Conservation (phyloP, 2,113 vertebrate species). For the Callipepla californica region DNA sequence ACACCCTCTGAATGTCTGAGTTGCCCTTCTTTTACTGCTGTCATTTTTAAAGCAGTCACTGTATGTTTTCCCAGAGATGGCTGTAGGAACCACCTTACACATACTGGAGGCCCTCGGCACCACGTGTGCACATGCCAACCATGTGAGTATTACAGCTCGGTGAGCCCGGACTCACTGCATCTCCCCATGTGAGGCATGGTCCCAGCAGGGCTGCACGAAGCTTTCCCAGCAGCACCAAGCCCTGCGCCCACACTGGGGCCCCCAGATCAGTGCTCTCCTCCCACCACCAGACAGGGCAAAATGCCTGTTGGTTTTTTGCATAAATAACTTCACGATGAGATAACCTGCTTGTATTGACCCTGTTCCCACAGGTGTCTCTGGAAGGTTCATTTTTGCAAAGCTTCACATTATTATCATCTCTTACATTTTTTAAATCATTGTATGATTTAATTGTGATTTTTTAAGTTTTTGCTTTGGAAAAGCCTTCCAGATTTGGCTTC, state of each 20-base stretch:
- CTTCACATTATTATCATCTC: background rate
- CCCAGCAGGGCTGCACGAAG: background rate
- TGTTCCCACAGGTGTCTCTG: background rate
- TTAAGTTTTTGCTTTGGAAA: background rate
- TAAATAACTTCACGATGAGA: background rate
- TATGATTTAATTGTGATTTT: background rate
- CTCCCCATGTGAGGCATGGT: background rate
- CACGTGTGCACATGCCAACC: background rate
- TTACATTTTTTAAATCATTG: background rate
- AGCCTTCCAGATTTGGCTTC: background rate
- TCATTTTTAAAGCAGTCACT: background rate
- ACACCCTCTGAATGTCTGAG: background rate
- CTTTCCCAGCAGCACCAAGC: background rate
- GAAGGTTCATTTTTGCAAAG: background rate
- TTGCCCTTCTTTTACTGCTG: background rate
- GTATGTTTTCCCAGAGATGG: slow-evolving; percentile 58
- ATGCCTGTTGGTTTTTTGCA: background rate
- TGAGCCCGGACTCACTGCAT: background rate
- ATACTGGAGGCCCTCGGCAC: background rate
- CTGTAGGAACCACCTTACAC: accelerated
- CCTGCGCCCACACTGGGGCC: background rate
- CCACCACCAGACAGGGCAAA: background rate
- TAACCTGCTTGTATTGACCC: background rate
- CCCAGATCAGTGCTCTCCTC: background rate
- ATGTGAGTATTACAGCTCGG: background rate